Evolutionary conservation across 2,797 vertebrate genomes (phyloP), one percentile per base, ranked within the genome.

Genomic region (Danio jaintianensis): DNA sequence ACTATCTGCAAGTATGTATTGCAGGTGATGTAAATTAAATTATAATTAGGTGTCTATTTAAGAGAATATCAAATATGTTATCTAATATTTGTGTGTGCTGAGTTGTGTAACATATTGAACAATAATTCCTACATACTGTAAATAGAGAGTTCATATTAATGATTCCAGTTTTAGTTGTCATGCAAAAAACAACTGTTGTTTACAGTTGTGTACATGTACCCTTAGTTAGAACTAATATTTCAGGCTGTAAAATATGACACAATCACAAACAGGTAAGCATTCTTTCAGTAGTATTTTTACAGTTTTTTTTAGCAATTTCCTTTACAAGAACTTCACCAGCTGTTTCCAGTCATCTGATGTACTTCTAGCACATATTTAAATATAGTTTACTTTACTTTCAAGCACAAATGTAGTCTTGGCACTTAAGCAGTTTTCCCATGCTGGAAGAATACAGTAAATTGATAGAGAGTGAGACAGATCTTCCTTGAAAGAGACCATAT

Each of bases 401-500:
- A 74, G 45, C 45, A 75, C 58, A 63, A 52, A 62, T 75, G 40
- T 29, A 40, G 58, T 50, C 58, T 50, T 29, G 50, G 62, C 29
- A 63, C n/a, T n/a, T n/a, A n/a, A 48, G 58, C 12, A 4, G 29
- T 50, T 75, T 62, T 52, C 11, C 75, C 72, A 52, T 15, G 72
- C 29, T 75, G 72, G 7, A 63, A 62, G 45, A 52, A 75, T 62
- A 75, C 5, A 42, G 50, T 52, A 20, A 42, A 63, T 75, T 7
- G 22, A 42, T 63, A 63, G 1, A 20, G 12, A 63, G 90, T 90
- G 82, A 86, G 84, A 84, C 87, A 89, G 85, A 91, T 89, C 89
- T 89, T 84, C 88, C 80, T 87, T 90, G 91, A 90, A 90, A 91
- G 87, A 93, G 91, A 93, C 93, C 92, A 92, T 88, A 92, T 91